phyloP scores from a whole-genome alignment of 2,113 vertebrate genomes.

The Amphiprion ocellaris region DNA sequence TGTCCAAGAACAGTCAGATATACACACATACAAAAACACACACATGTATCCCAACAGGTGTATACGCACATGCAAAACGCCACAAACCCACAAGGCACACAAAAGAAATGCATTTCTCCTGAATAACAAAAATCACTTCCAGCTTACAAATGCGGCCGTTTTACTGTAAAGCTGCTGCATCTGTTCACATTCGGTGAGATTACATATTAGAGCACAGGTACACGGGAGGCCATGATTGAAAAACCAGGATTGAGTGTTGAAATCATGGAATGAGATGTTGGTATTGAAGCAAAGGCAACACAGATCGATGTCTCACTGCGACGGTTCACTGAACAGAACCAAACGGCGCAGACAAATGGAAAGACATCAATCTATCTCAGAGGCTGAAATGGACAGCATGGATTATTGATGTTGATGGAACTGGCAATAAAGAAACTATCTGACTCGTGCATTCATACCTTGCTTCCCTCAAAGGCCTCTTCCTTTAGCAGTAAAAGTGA shows the following conservation, averaged over 20 bases:
- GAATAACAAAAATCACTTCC: conserved; percentile 29
- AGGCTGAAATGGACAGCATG: conserved; percentile 66
- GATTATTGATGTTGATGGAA: conserved; percentile 70
- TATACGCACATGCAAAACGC: conserved; percentile 32
- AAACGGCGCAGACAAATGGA: conserved; percentile 66
- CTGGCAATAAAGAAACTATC: conserved; percentile 52
- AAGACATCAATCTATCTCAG: conserved; percentile 56
- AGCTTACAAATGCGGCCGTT: conserved; percentile 28
- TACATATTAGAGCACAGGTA: conserved; percentile 10
- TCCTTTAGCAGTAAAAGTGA: conserved; percentile 84
- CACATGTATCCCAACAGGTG: conserved; percentile 37
- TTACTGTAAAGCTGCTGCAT: conserved; percentile 13
- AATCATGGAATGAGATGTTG: conserved; percentile 71
- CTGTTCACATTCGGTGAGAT: conserved; percentile 20
- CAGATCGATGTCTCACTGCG: conserved; percentile 60
- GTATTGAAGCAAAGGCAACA: conserved; percentile 54
- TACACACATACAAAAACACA: conserved; percentile 43
- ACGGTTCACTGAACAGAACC: conserved; percentile 59
- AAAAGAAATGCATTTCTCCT: conserved; percentile 21
- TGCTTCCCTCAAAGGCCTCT: conserved; percentile 87
- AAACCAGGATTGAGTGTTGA: conserved; percentile 49
- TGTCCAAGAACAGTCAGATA: conserved; percentile 81
- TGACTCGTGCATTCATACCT: conserved; percentile 78
- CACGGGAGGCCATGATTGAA: conserved; percentile 44
- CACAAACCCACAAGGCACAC: conserved; percentile 27